These are phyloP conservation scores for Heliocidaris erythrogramma DNA, from an alignment of 35 echinoderm and acorn worm genomes.

Conservation along the genomic window DNA sequence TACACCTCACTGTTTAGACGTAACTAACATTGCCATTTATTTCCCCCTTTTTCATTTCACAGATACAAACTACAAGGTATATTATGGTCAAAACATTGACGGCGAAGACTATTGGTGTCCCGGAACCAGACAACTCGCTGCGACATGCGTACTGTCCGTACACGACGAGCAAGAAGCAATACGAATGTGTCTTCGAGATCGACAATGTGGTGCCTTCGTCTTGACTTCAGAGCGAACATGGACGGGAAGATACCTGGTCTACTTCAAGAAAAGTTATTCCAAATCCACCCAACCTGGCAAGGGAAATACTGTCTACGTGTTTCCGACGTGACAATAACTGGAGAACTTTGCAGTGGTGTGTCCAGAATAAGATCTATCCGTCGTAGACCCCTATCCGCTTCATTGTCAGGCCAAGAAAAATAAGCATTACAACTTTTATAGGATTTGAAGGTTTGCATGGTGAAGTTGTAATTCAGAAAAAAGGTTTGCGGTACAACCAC, in stretches of 20 bases:
- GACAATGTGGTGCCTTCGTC: conserved; percentile 71
- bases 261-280: not conserved
- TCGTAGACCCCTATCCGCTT: no score
- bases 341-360: no score
- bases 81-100: conserved; percentile 32
- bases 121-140: conserved; percentile 47
- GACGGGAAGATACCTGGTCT: conserved; percentile 56
- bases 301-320: conserved; percentile 12
- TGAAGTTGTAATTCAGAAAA: no score
- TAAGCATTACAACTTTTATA: no score
- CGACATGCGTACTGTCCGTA: conserved; percentile 74
- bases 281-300: not conserved
- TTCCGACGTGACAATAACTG: not conserved
- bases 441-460: no score
- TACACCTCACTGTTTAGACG: no score
- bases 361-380: no score
- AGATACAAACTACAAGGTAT: not conserved
- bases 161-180: conserved; percentile 75
- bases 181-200: conserved; percentile 62
- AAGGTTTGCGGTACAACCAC: no score
- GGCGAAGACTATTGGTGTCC: conserved; percentile 80
- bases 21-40: no score
- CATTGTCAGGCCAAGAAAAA: no score
- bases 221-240: conserved; percentile 80
- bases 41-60: not conserved